Evolutionary conservation across 2,797 vertebrate species (phyloP).

Genomic region (Syndactyla subalaris): DNA sequence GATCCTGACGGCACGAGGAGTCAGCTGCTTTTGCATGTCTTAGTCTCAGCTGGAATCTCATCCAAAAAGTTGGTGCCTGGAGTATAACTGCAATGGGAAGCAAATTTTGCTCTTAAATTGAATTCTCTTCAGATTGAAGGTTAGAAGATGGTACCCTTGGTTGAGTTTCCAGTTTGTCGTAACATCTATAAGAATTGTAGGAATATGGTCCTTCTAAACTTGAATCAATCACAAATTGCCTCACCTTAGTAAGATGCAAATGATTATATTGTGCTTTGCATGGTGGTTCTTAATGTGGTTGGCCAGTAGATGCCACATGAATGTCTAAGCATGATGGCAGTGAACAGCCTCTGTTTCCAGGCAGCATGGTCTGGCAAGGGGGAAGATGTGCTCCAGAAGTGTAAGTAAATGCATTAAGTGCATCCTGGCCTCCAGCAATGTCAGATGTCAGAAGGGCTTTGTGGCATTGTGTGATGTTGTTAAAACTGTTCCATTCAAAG

Average conservation of each 20-base stretch:
- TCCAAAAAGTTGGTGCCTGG: not conserved
- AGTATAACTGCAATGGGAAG: not conserved
- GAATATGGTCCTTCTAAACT: not conserved
- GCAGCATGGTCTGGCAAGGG: not conserved
- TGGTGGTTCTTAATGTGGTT: not conserved
- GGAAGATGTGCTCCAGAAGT: not conserved
- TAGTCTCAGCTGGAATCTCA: not conserved
- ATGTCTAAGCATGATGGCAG: not conserved
- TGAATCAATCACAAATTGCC: not conserved
- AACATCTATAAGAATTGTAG: not conserved
- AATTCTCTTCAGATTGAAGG: not conserved
- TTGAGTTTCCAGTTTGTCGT: not conserved
- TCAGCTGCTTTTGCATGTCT: not conserved
- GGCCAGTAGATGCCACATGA: not conserved
- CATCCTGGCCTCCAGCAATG: not conserved
- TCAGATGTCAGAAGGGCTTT: not conserved
- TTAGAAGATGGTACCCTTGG: not conserved
- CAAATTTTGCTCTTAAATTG: not conserved
- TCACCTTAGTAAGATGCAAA: not conserved
- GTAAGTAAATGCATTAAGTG: not conserved
- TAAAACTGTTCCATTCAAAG: not conserved
- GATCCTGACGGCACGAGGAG: fast-evolving
- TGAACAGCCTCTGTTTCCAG: not conserved
- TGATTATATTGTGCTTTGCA: not conserved
- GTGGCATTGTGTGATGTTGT: not conserved